Base-by-base conservation (phyloP, 1,140 invertebrate genomes). In the Acromyrmex echinatior region DNA sequence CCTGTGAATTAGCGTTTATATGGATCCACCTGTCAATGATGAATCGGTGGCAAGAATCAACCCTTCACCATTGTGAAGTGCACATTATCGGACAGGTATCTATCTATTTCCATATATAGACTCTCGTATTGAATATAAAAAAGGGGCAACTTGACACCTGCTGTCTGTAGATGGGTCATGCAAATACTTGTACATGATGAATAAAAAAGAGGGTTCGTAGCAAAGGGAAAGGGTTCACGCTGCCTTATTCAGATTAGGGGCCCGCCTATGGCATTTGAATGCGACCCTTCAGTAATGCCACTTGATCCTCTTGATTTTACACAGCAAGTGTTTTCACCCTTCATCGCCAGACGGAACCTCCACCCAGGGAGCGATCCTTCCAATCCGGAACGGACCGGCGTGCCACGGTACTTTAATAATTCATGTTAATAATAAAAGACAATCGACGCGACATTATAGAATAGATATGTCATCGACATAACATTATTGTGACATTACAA, bases 241-340 rank as follows among this genome's bases (percentile, higher is more conserved):
- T 56, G 45, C 80, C 73, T 89, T 95, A 95, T 95, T 95, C 94
- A 95, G 94, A 95, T 95, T 93, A 95, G 93, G 92, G 91, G 87
- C 86, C 89, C 79, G 58, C 53, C 87, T 88, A 81, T 86, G 71
- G 65, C 84, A 91, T 92, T 92, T 78, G 86, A 91, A 89, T 91
- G 89, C 68, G 88, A 91, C 86, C 92, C 89, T 89, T 81, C 63
- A 70, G 28, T 85, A 78, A 68, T 45, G 86, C 63, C 92, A 93
- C 93, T 92, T 92, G 89, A 92, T 89, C 86, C 86, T 81, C 88
- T 87, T 87, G 78, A 88, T 86, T 91, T 91, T 86, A 71, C 68
- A 79, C 79, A 76, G 90, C 93, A 94, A 94, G 92, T 94, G 92
- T 87, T 70, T 88, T 58, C 66, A 87, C 58, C 88, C 82, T 79